Percentiles rank a stretch among this genome's conserved stretches.
phyloP scores from a whole-genome alignment of 2,113 vertebrate species.

The Thryonomys swinderianus region DNA sequence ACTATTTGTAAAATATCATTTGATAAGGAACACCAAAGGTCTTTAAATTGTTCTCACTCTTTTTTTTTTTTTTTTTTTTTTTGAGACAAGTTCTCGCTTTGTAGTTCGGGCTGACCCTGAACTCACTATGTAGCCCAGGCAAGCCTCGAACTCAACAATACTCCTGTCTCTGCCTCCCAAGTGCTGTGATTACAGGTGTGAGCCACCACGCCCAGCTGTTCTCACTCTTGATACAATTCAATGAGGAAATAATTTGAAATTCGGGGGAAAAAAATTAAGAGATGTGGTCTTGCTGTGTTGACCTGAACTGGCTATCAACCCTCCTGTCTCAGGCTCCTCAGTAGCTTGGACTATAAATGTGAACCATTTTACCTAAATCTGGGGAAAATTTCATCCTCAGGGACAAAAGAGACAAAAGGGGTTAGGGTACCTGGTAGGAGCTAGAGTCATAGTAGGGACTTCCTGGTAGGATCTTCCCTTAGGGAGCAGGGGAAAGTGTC shows the following conservation, averaged over 20 bases:
- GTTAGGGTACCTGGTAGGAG: neutral
- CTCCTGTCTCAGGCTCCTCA: neutral
- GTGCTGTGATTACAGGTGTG: too few species aligned
- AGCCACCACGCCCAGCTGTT: too few species aligned
- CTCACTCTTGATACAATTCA: neutral
- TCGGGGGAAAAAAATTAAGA: neutral
- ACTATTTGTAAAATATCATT: neutral
- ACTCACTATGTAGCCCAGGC: too few species aligned
- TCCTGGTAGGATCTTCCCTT: too few species aligned
- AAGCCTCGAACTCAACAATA: too few species aligned
- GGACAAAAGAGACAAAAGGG: neutral
- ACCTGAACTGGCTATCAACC: neutral
- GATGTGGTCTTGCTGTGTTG: neutral
- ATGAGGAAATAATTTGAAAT: neutral
- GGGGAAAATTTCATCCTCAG: neutral
- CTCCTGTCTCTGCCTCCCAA: too few species aligned
- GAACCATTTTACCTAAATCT: neutral
- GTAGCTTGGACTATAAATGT: neutral
- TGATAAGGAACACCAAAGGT: neutral
- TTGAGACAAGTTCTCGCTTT: too few species aligned
- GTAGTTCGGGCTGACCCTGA: too few species aligned
- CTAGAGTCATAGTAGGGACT: neutral
- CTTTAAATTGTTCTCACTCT: neutral
- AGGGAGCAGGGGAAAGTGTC: neutral
- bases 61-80: too few species aligned